Base-by-base conservation (phyloP, 2,888 invertebrate species). In the Mesopsocus fuscifrons region DNA sequence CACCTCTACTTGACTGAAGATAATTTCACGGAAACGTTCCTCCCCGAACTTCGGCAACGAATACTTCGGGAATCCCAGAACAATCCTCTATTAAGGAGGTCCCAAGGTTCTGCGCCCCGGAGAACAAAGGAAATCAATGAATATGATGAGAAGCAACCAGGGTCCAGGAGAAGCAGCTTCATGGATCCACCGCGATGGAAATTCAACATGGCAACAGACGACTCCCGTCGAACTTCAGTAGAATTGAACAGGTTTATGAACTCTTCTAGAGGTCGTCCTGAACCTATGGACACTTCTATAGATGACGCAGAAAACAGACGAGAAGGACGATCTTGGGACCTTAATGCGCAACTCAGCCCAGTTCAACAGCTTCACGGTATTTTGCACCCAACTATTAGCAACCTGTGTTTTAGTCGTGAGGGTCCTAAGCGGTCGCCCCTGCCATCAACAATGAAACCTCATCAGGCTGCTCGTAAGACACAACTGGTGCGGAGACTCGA, bases 1-100 rank as follows among this genome's bases (percentile, higher is more conserved):
- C 77, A 79, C 54, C 58, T 61, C 46, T 74, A 75, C 52, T 81
- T 82, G 56, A 64, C 63, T 2, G 67, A 70, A 46, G 78, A 81
- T 41, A 65, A 67, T 18, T 81, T 81, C 52, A 65, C 69, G 5
- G 74, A 75, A 17, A 67, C 62, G 46, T 80, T 78, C 54, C 64
- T 74, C n/a, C 69, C 69, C 0, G 73, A 75, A 47, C 59, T 82
- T 3, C 60, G 72, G 34, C 67, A 71, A 46, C 71, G 71, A 56
- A 66, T 79, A 9, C 69, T 71, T 23, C 69, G 69, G 51, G 77
- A 78, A 52, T 66, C 71, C 47, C 67, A 69, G 52, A 65, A 54
- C 4, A 69, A 69, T 54, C 67, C 69, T 1, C 52, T 72, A 20
- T 50, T 67, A 40, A 49, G 62, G 18, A 65, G 59, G 21, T 41